Percentiles rank a stretch among this genome's conserved stretches.
Conservation (phyloP, 2,113 vertebrate species). For the Ictidomys tridecemlineatus region DNA sequence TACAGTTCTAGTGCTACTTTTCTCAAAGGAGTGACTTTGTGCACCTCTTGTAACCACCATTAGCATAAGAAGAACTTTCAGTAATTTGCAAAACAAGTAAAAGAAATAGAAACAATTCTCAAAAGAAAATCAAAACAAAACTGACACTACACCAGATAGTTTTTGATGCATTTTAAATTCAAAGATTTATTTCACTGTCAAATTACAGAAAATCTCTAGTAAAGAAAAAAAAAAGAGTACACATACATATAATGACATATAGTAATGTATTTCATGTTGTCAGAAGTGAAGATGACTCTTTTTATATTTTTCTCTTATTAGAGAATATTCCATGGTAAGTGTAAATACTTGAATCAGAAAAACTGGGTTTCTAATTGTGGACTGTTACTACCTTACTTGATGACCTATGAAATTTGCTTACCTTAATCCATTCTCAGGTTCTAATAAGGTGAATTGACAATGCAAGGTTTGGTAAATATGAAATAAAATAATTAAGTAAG, state of each 20-base stretch:
- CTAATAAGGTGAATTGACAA: neutral
- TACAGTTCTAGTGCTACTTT: neutral
- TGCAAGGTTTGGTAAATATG: neutral
- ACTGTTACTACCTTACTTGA: neutral
- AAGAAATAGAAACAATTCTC: neutral
- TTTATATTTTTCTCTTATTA: too few species aligned
- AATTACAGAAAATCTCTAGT: too few species aligned
- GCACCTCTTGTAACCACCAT: neutral
- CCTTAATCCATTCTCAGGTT: neutral
- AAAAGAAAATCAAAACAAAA: neutral
- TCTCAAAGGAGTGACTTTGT: neutral
- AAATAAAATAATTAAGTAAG: neutral
- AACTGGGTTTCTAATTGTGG: neutral
- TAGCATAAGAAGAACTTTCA: conserved; percentile 7
- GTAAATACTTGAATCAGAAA: neutral
- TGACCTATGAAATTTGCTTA: neutral
- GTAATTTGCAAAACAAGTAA: neutral
- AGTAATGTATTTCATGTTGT: too few species aligned
- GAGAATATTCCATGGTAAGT: neutral
- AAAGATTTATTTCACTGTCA: too few species aligned
- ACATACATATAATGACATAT: too few species aligned
- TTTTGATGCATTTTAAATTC: too few species aligned
- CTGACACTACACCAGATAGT: too few species aligned
- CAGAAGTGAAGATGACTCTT: too few species aligned
- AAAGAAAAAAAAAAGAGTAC: too few species aligned